These are phyloP conservation scores for Premnoplex brunnescens DNA, from an alignment of 2,797 vertebrate genomes.

Conservation along the genomic window DNA sequence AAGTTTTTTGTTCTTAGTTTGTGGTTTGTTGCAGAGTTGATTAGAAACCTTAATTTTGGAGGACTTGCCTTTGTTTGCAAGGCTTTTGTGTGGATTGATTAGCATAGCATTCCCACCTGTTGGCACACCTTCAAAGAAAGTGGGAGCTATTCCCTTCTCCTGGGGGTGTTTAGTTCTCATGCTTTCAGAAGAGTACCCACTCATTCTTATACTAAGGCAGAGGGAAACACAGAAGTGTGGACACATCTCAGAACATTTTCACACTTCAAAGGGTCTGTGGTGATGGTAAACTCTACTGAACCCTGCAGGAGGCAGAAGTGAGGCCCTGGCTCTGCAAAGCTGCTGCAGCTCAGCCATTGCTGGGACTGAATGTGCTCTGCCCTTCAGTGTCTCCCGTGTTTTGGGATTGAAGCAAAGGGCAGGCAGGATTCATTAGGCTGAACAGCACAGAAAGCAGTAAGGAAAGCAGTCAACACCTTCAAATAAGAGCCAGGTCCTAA, in stretches of 20 bases:
- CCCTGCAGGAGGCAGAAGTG: background rate
- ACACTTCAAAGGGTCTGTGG: accelerated
- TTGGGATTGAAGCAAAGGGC: background rate
- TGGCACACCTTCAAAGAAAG: background rate
- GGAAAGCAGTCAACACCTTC: background rate
- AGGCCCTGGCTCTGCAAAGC: background rate
- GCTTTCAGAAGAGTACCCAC: background rate
- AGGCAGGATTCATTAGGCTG: background rate
- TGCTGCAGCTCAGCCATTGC: background rate
- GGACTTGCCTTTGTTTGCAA: background rate
- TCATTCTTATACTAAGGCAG: background rate
- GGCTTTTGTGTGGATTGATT: background rate
- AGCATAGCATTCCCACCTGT: accelerated
- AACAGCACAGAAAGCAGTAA: background rate
- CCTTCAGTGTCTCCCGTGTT: background rate
- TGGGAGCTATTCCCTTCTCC: accelerated
- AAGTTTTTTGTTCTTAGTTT: background rate
- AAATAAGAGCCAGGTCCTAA: background rate
- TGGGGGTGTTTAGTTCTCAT: background rate
- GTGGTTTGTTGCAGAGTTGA: background rate
- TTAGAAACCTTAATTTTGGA: background rate
- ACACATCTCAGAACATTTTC: background rate
- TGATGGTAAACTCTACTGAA: background rate
- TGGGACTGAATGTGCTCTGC: background rate
- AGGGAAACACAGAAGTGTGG: background rate